Evolutionary conservation across 2,888 invertebrate species (phyloP).

Genomic region (Rhopalosiphum nymphaeae): DNA sequence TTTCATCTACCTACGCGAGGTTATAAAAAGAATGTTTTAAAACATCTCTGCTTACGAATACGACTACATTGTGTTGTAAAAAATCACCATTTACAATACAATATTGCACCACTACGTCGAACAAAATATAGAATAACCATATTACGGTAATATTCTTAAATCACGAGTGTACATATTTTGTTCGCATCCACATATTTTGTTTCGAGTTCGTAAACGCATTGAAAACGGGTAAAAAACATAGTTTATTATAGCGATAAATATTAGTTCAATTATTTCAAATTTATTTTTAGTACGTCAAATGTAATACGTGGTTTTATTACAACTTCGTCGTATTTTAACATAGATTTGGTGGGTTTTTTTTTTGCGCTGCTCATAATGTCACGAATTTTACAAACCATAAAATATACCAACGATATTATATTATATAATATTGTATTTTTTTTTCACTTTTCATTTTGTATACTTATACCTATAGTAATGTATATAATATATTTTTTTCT

Average conservation of each 20-base stretch:
- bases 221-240: neutral
- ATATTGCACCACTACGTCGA: neutral
- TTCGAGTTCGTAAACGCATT: neutral
- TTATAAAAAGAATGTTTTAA: neutral
- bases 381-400: neutral
- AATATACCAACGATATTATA: neutral
- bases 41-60: neutral
- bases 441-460: neutral
- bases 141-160: neutral
- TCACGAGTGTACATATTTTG: neutral
- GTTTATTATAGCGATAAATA: neutral
- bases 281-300: neutral
- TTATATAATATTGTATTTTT: neutral
- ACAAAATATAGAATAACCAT: neutral
- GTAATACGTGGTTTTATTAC: neutral
- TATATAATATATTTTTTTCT: neutral
- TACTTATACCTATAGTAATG: neutral
- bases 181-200: neutral
- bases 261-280: neutral
- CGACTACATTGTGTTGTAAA: neutral
- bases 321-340: neutral
- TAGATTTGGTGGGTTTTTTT: neutral
- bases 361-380: neutral
- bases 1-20: neutral
- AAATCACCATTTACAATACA: neutral